These are phyloP conservation scores for Lepidurus couesii DNA, from an alignment of 1,140 invertebrate species.

Conservation along the genomic window DNA sequence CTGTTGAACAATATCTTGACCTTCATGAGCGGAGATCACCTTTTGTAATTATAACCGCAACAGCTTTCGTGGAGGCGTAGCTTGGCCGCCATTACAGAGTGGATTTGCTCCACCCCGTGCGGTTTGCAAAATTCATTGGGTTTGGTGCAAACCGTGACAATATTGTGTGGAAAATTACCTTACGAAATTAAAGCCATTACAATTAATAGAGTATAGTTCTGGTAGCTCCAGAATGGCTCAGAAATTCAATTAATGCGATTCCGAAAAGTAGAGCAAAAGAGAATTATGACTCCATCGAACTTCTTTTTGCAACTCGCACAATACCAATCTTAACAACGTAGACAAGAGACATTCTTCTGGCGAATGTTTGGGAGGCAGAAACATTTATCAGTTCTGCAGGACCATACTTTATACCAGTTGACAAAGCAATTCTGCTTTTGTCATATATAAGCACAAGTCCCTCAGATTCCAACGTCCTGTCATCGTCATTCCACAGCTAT, in stretches of 20 bases:
- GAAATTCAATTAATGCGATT: neutral
- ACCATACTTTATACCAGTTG: neutral
- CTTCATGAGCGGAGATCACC: too few species aligned
- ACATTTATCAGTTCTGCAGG: neutral
- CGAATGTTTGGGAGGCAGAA: neutral
- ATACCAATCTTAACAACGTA: too few species aligned
- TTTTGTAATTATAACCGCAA: too few species aligned
- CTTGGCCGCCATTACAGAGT: too few species aligned
- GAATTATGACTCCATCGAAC: neutral
- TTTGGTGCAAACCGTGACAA: too few species aligned
- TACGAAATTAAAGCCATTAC: neutral
- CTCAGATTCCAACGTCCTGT: neutral
- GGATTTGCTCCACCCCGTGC: too few species aligned
- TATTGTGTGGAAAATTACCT: too few species aligned
- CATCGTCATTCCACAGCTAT: neutral
- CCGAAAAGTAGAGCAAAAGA: neutral
- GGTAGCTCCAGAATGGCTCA: neutral
- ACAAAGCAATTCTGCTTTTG: constrained; percentile 3
- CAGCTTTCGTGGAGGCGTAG: too few species aligned
- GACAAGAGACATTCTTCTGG: neutral
- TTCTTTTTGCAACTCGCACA: too few species aligned
- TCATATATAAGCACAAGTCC: neutral
- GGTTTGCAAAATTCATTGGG: too few species aligned
- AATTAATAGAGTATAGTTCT: neutral
- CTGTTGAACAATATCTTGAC: too few species aligned